Evolutionary conservation across 35 echinoderm and acorn worm genomes (phyloP).

Genomic region (Hemicentrotus pulcherrimus): DNA sequence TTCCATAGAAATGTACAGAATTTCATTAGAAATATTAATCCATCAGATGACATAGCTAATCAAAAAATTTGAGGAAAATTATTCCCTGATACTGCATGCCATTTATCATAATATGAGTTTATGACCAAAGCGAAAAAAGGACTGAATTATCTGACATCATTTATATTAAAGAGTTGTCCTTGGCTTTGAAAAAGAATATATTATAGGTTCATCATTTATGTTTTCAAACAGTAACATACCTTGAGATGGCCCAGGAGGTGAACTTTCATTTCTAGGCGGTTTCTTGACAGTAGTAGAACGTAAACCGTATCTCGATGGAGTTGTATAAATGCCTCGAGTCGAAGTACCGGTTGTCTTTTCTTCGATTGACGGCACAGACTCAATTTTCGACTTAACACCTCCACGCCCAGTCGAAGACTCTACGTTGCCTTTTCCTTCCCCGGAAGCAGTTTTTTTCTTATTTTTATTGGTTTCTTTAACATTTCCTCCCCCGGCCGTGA

Average conservation of each 20-base stretch:
- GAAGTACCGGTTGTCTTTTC: not conserved
- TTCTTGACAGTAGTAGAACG: conserved; percentile 19
- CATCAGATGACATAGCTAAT: too few relatives aligned
- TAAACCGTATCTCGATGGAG: conserved; percentile 37
- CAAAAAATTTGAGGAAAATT: too few relatives aligned
- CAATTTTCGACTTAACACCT: not conserved
- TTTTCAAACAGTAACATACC: conserved; percentile 15
- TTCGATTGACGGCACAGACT: not conserved
- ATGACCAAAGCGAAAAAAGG: too few relatives aligned
- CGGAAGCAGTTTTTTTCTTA: conserved; percentile 9
- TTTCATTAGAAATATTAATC: too few relatives aligned
- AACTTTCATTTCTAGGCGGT: conserved; percentile 33
- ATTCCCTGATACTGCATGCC: too few relatives aligned
- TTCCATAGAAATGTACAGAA: too few relatives aligned
- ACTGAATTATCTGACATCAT: too few relatives aligned
- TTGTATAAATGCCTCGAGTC: not conserved
- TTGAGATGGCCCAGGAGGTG: conserved; percentile 43
- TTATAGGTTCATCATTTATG: too few relatives aligned
- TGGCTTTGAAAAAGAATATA: too few relatives aligned
- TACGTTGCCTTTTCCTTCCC: not conserved
- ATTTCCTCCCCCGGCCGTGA: conserved; percentile 23
- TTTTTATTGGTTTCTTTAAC: not conserved
- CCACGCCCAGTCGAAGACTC: conserved; percentile 31
- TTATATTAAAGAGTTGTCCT: too few relatives aligned
- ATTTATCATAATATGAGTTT: too few relatives aligned